Base-by-base conservation (phyloP, 2,797 vertebrate species). In the Onychomys arenicola region DNA sequence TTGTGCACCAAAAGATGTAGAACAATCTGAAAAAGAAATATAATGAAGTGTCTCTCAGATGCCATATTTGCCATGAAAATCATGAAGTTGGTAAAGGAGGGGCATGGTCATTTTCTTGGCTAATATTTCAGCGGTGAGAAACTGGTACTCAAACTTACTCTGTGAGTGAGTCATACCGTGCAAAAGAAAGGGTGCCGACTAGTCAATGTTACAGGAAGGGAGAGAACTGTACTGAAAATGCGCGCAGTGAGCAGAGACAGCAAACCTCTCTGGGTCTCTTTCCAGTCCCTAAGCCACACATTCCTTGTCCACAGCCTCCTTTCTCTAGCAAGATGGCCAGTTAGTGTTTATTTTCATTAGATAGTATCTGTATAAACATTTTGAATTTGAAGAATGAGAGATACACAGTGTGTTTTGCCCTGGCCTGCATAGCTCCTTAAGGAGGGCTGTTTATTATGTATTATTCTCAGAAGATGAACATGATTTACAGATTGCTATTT, bases 401-500 rank as follows among this genome's bases (percentile, higher is more conserved):
- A 80, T 43, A 52, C 40, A 61, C 65, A 91, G 5, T 90, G 69
- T 95, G 82, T 95, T 95, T 94, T 91, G 34, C n/a, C 69, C 86
- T 94, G 96, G 85, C 75, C 77, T 63, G 7, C 86, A 21, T 76
- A 75, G 78, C 95, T 94, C 84, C 71, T 90, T 65, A 82, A 88
- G 80, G 88, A 97, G 65, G 83, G 57, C 93, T 89, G 96, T 96
- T 85, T 94, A 77, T 92, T 75, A 90, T 29, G 5, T 83, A 40
- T 81, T 96, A 57, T 95, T 95, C 95, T 97, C 73, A 91, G 67
- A 94, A 91, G 95, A 95, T 87, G 96, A 88, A 40, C 92, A 0
- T 97, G 96, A 96, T 96, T 96, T 86, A 92, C 91, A 91, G 81
- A 96, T 96, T 91, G 37, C 59, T 57, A 49, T 89, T 88, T 37